Conservation (phyloP, 1,140 invertebrate genomes). For the Liolophura sinensis region DNA sequence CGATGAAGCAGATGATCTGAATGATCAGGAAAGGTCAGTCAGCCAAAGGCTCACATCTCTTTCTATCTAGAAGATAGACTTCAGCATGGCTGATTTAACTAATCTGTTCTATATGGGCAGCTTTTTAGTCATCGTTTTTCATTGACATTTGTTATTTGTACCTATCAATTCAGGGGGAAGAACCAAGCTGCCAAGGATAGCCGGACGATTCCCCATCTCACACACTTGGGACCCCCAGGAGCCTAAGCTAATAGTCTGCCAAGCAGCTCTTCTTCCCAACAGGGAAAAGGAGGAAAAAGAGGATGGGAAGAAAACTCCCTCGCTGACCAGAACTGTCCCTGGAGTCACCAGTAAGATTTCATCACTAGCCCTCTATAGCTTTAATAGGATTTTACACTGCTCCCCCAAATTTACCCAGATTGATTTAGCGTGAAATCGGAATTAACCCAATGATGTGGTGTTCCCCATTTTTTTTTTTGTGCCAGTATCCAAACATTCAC, state of each 20-base stretch:
- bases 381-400: not conserved
- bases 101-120: no score
- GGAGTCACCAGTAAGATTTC: conserved; percentile 37
- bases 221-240: conserved; percentile 78
- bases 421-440: no score
- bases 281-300: conserved; percentile 24
- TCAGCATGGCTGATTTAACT: not conserved
- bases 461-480: no score
- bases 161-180: conserved; percentile 45
- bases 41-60: not conserved
- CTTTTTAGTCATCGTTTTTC: no score
- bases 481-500: no score
- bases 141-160: no score
- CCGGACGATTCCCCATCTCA: conserved; percentile 61
- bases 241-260: conserved; percentile 72
- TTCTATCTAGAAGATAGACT: not conserved
- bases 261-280: conserved; percentile 60
- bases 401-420: no score
- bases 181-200: conserved; percentile 58
- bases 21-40: not conserved
- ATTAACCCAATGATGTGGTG: no score
- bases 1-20: conserved; percentile 5
- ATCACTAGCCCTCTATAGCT: not conserved
- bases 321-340: conserved; percentile 42
- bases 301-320: conserved; percentile 30